Evolutionary conservation across 2,113 vertebrate species (phyloP), one percentile per base, ranked within the genome.

Genomic region (Apistogramma diplotaenia): DNA sequence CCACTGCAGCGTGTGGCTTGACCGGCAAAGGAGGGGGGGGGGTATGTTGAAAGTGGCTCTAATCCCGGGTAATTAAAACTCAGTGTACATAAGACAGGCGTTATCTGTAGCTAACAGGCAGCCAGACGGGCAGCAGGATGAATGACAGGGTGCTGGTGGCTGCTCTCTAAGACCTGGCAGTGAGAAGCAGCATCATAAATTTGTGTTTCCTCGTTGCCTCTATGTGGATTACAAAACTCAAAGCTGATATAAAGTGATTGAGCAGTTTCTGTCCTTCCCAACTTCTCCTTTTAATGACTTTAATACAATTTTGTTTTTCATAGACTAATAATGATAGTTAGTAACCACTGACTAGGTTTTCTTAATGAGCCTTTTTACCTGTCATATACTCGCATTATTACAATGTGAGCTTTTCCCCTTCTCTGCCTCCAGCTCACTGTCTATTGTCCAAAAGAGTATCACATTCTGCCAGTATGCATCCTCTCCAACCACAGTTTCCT

Each of bases 41-140:
- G 35, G 51, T 78, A 74, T 84, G 76, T 79, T 76, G 61, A 83
- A 80, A 59, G 67, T 40, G 81, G 82, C 79, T 89, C 75, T 93
- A 93, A 93, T 91, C 87, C 84, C 43, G 31, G 37, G 76, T 87
- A 89, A 91, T 93, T 90, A 89, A 91, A 92, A 84, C 35, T 2
- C 79, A 58, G 87, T 81, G 82, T 91, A 91, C 92, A 89, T 90
- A 87, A 85, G 87, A 89, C 79, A 33, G 78, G 74, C 86, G 86
- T 90, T 92, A 92, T 93, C 92, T 89, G 86, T 33, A 70, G 25
- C 87, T 55, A 85, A 85, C 91, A 91, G 89, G 79, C 87, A 85
- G 84, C 65, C 81, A 79, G 76, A 83, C 60, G 56, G 76, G 74
- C 85, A 74, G 67, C 59, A 73, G 60, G 79, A 91, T 85, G 82